A percentile compares a stretch with the other conserved stretches of the same genome.
phyloP scores from a whole-genome alignment of 1,140 invertebrate genomes.

The Drosophila sp. region DNA sequence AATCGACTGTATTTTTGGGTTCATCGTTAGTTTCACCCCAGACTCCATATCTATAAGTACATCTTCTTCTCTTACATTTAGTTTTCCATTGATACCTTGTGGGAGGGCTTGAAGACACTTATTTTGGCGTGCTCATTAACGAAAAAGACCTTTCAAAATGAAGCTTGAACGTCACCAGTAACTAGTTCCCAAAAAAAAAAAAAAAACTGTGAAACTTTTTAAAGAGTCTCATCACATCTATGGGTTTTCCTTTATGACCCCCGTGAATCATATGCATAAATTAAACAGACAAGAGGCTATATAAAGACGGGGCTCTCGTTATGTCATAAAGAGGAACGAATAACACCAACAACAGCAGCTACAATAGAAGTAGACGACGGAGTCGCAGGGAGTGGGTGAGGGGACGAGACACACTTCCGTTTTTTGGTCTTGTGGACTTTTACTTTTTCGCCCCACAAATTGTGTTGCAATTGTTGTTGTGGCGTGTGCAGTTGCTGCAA shows the following conservation, averaged over 20 bases:
- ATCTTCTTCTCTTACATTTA: too few relatives aligned
- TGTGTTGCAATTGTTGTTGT: slow-evolving; percentile 31
- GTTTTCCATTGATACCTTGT: too few relatives aligned
- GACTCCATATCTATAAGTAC: too few relatives aligned
- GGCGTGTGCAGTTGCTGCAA: slow-evolving; percentile 5
- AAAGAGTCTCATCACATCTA: slow-evolving; percentile 37
- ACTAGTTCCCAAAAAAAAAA: neutral
- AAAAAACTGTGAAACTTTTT: neutral
- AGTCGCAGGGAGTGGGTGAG: neutral
- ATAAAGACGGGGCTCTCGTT: slow-evolving; percentile 48
- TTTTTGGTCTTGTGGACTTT: slow-evolving; percentile 52
- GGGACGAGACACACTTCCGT: slow-evolving; percentile 48
- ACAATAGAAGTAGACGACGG: neutral
- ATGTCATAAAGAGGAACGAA: slow-evolving; percentile 41
- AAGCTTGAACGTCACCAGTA: neutral
- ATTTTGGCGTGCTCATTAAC: too few relatives aligned
- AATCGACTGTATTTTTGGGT: too few relatives aligned
- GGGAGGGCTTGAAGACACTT: too few relatives aligned
- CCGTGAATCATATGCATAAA: slow-evolving; percentile 41
- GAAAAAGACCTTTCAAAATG: too few relatives aligned
- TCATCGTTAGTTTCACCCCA: too few relatives aligned
- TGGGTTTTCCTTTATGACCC: slow-evolving; percentile 42
- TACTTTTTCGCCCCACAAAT: slow-evolving; percentile 58
- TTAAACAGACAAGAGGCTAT: slow-evolving; percentile 41
- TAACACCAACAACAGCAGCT: slow-evolving; percentile 6